A percentile compares a stretch with the other conserved stretches of the same genome.
phyloP scores from a whole-genome alignment of 2,888 invertebrate genomes.

The Apotomis turbidana region DNA sequence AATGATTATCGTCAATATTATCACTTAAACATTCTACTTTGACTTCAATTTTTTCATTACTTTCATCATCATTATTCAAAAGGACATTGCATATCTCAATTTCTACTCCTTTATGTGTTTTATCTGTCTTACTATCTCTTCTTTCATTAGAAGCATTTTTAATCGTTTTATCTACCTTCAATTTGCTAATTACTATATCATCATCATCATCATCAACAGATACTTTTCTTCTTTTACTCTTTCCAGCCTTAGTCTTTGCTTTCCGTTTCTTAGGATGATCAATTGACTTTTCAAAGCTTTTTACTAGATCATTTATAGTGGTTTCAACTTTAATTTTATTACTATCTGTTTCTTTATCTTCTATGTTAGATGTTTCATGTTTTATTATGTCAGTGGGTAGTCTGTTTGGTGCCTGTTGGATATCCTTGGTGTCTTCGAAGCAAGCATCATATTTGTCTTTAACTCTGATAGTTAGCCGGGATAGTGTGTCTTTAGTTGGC shows the following conservation, averaged over 20 bases:
- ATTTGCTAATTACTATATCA: not conserved
- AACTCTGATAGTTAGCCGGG: not conserved
- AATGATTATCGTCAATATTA: constrained; percentile 8
- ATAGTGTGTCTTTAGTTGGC: constrained; percentile 18
- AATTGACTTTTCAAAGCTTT: not conserved
- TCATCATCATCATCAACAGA: not conserved
- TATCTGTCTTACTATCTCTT: not conserved
- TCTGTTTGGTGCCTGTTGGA: not conserved
- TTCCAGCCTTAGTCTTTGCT: constrained; percentile 7
- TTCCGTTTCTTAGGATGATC: constrained; percentile 20
- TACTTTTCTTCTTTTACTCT: constrained; percentile 15
- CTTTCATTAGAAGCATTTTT: not conserved
- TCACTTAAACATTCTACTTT: constrained; percentile 8
- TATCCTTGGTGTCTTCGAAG: constrained; percentile 1
- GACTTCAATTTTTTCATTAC: not conserved
- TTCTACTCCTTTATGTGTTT: constrained; percentile 1
- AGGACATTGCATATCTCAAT: not conserved
- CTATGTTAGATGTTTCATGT: constrained; percentile 1
- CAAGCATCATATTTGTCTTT: constrained; percentile 27
- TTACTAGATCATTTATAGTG: not conserved
- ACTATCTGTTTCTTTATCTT: constrained; percentile 2
- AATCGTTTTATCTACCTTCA: constrained; percentile 14
- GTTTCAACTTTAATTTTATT: constrained; percentile 5
- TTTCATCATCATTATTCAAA: not conserved
- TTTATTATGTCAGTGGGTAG: not conserved